A percentile compares a stretch with the other conserved stretches of the same genome.
Evolutionary conservation across 2,113 vertebrate genomes (phyloP).

Genomic region (Antigone vipio): DNA sequence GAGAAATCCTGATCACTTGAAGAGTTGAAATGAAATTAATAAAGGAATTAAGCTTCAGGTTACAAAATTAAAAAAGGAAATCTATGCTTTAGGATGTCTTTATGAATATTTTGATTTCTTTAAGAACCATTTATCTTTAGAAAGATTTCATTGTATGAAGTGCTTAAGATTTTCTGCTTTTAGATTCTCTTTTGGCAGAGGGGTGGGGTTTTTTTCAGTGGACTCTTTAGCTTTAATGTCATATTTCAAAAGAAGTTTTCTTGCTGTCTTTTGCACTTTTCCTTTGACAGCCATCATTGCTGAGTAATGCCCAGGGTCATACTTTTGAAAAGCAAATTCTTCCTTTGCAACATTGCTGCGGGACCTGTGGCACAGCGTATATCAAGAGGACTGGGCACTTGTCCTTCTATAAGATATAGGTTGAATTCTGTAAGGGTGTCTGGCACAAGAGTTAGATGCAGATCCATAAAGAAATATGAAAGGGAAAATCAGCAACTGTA

Average conservation of each 20-base stretch:
- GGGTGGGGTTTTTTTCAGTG: neutral
- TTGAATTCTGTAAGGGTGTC: neutral
- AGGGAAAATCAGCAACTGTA: neutral
- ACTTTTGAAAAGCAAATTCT: slow-evolving; percentile 1
- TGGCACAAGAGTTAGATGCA: neutral
- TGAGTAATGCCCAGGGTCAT: slow-evolving; percentile 53
- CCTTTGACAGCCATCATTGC: slow-evolving; percentile 16
- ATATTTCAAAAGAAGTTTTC: neutral
- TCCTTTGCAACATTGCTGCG: slow-evolving; percentile 15
- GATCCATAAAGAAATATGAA: neutral
- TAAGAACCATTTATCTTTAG: neutral
- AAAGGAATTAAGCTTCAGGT: slow-evolving; percentile 1
- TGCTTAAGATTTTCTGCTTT: neutral
- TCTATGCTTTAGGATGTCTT: neutral
- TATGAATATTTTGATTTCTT: neutral
- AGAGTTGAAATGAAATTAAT: neutral
- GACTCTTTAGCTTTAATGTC: neutral
- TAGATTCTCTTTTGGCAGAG: neutral
- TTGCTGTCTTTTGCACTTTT: neutral
- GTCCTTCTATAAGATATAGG: neutral
- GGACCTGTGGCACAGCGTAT: neutral
- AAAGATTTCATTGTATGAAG: neutral
- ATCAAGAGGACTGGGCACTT: neutral
- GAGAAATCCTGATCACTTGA: neutral
- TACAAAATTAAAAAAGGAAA: slow-evolving; percentile 3